Evolutionary conservation across 2,888 invertebrate species (phyloP).

Genomic region (Bimastos eiseni): DNA sequence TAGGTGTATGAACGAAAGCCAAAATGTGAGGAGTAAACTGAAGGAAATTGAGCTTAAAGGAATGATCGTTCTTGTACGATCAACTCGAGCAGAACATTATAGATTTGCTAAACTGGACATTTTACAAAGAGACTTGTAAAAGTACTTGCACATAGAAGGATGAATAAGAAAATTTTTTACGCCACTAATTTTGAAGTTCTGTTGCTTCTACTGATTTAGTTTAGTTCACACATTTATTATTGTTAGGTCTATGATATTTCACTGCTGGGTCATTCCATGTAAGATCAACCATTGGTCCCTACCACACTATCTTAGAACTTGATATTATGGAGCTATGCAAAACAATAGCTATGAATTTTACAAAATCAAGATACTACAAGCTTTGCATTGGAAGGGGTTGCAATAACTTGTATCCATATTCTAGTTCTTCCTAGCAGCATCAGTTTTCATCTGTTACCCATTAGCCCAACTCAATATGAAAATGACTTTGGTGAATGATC

Average conservation of each 20-base stretch:
- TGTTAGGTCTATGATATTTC: neutral
- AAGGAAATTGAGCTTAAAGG: neutral
- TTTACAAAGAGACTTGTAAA: conserved; percentile 8
- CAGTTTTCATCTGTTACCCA: too few relatives aligned
- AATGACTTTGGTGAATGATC: too few relatives aligned
- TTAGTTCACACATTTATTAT: neutral
- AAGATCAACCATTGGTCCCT: too few relatives aligned
- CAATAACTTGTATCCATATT: too few relatives aligned
- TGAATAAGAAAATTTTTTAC: neutral
- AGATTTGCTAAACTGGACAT: conserved; percentile 17
- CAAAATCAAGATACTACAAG: too few relatives aligned
- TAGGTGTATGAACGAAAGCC: neutral
- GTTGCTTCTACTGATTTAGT: neutral
- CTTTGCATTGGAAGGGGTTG: too few relatives aligned
- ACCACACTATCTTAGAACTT: too few relatives aligned
- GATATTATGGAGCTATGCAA: too few relatives aligned
- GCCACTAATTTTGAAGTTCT: neutral
- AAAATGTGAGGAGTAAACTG: neutral
- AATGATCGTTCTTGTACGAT: neutral
- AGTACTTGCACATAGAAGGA: neutral
- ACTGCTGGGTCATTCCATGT: too few relatives aligned
- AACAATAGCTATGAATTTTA: too few relatives aligned
- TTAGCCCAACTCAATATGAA: too few relatives aligned
- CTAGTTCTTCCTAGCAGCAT: too few relatives aligned
- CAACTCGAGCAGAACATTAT: conserved; percentile 1